Evolutionary conservation across 1,140 invertebrate genomes (phyloP).

Genomic region (Calliphora vicina): DNA sequence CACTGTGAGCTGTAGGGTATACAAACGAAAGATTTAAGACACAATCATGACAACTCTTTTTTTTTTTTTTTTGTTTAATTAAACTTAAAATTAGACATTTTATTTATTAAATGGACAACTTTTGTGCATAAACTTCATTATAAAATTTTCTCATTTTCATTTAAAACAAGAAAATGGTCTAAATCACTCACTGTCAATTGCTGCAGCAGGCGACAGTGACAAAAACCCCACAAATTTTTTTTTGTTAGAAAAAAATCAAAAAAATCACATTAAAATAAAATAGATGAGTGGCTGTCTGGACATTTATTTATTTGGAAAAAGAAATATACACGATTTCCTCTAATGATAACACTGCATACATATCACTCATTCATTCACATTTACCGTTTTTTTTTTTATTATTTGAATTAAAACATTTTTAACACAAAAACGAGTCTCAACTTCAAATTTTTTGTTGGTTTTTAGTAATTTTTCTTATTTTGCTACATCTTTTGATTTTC

Average conservation of each 20-base stretch:
- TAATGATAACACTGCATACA: not conserved
- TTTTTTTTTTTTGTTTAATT: too few relatives aligned
- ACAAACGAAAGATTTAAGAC: conserved; percentile 31
- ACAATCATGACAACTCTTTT: not conserved
- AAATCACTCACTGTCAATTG: not conserved
- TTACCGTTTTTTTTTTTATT: not conserved
- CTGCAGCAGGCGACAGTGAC: not conserved
- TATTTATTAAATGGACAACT: not conserved
- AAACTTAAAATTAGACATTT: too few relatives aligned
- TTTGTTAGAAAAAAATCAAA: too few relatives aligned
- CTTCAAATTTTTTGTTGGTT: not conserved
- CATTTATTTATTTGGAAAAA: not conserved
- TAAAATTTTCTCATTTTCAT: not conserved
- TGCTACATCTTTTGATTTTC: not conserved
- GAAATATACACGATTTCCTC: not conserved
- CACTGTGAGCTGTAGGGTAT: not conserved
- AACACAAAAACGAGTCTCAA: not conserved
- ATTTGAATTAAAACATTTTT: not conserved
- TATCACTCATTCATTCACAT: not conserved
- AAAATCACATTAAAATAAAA: too few relatives aligned
- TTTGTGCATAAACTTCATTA: not conserved
- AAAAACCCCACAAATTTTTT: not conserved
- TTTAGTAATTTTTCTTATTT: not conserved
- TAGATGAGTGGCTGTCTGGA: not conserved
- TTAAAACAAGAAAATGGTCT: not conserved